A percentile compares a stretch with the other conserved stretches of the same genome.
These are phyloP conservation scores for Sycophila sp. DNA, from an alignment of 1,140 invertebrate genomes.

Conservation along the genomic window DNA sequence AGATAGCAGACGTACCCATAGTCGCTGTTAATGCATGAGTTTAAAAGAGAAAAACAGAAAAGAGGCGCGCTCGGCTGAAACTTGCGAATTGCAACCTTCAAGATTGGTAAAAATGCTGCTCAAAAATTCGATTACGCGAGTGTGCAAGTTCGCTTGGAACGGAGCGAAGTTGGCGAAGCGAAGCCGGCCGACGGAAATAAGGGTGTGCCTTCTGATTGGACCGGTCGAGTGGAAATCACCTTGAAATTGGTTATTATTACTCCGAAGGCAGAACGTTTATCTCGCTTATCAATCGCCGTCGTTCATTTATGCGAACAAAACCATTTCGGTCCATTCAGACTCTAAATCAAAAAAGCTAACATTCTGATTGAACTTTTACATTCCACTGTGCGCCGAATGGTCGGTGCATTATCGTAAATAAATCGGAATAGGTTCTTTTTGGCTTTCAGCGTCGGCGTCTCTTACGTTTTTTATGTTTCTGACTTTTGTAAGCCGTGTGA, in stretches of 20 bases:
- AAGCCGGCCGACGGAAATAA: constrained; percentile 53
- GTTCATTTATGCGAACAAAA: too few relatives aligned
- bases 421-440: too few relatives aligned
- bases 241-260: constrained; percentile 67
- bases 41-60: constrained; percentile 12
- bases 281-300: constrained; percentile 55
- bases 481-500: too few relatives aligned
- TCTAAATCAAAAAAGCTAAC: too few relatives aligned
- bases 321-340: too few relatives aligned
- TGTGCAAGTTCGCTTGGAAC: background rate
- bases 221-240: constrained; percentile 61
- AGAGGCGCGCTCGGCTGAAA: background rate
- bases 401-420: too few relatives aligned
- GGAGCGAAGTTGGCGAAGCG: constrained; percentile 19
- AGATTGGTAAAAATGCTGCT: constrained; percentile 54
- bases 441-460: too few relatives aligned
- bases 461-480: too few relatives aligned
- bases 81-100: constrained; percentile 31
- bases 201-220: constrained; percentile 63
- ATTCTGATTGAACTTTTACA: constrained; percentile 6
- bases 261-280: constrained; percentile 51
- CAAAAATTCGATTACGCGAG: constrained; percentile 58
- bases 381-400: too few relatives aligned
- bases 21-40: constrained; percentile 3
- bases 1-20: background rate